phyloP scores from a whole-genome alignment of 2,113 vertebrate species.

The Megalops atlanticus region DNA sequence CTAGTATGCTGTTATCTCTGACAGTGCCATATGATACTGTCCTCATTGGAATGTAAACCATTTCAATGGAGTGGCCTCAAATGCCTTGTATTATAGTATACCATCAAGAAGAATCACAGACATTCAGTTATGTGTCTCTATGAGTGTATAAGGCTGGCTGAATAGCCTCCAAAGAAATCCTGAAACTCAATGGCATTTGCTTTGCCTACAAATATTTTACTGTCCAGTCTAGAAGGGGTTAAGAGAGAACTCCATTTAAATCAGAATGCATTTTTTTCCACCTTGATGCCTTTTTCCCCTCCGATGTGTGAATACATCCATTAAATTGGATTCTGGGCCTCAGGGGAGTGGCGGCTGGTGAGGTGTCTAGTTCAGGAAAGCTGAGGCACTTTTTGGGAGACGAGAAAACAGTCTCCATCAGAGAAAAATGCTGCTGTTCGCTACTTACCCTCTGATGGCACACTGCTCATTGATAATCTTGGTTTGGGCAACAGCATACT shows the following conservation, averaged over 20 bases:
- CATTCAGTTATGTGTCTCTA: not conserved
- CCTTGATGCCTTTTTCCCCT: constrained; percentile 44
- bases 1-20: not conserved
- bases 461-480: constrained; percentile 54
- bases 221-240: constrained; percentile 48
- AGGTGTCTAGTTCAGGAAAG: constrained; percentile 52
- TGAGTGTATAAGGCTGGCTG: not conserved
- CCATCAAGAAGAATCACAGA: not conserved
- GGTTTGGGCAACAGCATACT: constrained; percentile 61
- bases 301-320: constrained; percentile 66
- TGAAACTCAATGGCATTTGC: constrained; percentile 10
- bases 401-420: constrained; percentile 51
- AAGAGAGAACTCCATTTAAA: constrained; percentile 61
- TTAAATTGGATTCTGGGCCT: constrained; percentile 71
- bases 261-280: constrained; percentile 50
- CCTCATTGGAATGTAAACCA: not conserved
- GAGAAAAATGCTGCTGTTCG: constrained; percentile 60
- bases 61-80: not conserved
- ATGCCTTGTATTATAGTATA: not conserved
- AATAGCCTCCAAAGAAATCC: not conserved
- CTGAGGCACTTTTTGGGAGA: constrained; percentile 53
- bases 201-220: constrained; percentile 29
- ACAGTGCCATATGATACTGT: not conserved
- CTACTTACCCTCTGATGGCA: constrained; percentile 58
- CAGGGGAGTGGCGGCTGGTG: constrained; percentile 56